Base-by-base conservation (phyloP, 2,113 vertebrate genomes). In the Recurvirostra avosetta region DNA sequence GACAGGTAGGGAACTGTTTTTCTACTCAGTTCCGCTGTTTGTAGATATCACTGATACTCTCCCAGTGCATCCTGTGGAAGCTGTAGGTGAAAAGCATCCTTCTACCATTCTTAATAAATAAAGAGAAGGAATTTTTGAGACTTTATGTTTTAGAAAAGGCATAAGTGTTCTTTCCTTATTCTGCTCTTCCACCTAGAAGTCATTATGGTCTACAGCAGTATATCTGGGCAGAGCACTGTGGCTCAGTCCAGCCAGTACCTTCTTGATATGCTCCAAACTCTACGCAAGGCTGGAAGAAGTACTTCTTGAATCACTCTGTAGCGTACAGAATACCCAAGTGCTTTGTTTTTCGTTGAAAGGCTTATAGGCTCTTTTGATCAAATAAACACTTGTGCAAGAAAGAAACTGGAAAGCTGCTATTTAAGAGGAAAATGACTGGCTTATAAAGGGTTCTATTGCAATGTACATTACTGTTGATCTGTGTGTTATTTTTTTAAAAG, bases 21-120 rank as follows among this genome's bases (percentile, higher is more conserved):
- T 34, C 40, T 68, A 2, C 22, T 78, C 14, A 20, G 34, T 70
- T 79, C 34, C 5, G 0, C n/a, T 47, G 4, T 23, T 18, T 41
- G 9, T 59, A 22, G 34, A 14, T 59, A 61, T 47, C 32, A 36
- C n/a, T 62, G 17, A 62, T 59, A 9, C 0, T 0, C 4, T 83
- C 30, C 4, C 19, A 49, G n/a, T 1, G 0, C 30, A 65, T 58
- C 5, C 23, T 92, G 15, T 26, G 19, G 50, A 74, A 34, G 52
- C 29, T 86, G 26, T 23, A 50, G 29, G 13, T 62, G 40, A 76
- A 86, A 90, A 88, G 1, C 32, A 56, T 40, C 15, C 6, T 91
- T 71, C 36, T 52, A 43, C 18, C 8, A 71, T 11, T 34, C 30
- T 82, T 81, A 22, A 5, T 45, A 79, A 81, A 32, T 29, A 87